A percentile compares a stretch with the other conserved stretches of the same genome.
phyloP scores from a whole-genome alignment of 2,797 vertebrate genomes.

The Ciconia nigra region DNA sequence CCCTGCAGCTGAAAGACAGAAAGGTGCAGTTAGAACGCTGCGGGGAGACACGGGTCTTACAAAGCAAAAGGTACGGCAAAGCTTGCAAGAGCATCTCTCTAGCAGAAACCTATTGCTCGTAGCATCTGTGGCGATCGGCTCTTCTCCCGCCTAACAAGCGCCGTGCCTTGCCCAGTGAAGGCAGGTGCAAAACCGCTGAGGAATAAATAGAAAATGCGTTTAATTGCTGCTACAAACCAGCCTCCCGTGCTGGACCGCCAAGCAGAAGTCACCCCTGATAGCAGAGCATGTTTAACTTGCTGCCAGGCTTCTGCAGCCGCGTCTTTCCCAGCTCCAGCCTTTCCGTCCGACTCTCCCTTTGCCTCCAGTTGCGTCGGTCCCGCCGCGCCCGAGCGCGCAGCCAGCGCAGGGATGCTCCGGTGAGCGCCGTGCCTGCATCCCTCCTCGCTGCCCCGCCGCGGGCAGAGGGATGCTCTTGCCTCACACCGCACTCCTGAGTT shows the following conservation, averaged over 20 bases:
- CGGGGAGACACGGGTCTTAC: accelerated
- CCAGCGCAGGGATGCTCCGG: accelerated
- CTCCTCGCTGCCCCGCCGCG: neutral
- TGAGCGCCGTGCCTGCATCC: accelerated
- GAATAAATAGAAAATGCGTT: neutral
- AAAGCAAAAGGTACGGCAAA: neutral
- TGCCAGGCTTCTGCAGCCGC: neutral
- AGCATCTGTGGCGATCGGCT: neutral
- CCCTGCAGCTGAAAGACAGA: neutral
- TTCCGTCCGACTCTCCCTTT: neutral
- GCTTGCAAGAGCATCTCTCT: neutral
- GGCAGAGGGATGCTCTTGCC: neutral
- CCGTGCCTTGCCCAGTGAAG: accelerated
- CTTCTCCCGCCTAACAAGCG: neutral
- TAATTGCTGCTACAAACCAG: neutral
- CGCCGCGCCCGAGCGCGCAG: accelerated
- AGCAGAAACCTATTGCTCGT: neutral
- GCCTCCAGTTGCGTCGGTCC: accelerated
- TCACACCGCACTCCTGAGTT: neutral
- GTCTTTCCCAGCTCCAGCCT: neutral
- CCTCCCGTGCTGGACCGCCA: neutral
- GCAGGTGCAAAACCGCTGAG: neutral
- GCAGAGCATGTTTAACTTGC: accelerated
- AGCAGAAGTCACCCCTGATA: neutral
- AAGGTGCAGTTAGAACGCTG: neutral